Conservation (phyloP, 2,888 invertebrate species). For the Tenthredo notha region DNA sequence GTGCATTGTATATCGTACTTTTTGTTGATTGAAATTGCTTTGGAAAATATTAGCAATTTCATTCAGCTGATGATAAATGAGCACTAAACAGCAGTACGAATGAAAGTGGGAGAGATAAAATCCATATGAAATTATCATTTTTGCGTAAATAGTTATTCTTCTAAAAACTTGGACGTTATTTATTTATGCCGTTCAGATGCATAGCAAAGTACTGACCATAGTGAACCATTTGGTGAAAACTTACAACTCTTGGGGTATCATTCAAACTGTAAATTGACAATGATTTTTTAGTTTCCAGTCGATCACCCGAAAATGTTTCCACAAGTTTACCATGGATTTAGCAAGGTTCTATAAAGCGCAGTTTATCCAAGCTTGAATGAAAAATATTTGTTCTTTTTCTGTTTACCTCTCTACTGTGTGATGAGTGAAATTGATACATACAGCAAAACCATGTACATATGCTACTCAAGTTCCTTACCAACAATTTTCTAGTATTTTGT, state of each 20-base stretch:
- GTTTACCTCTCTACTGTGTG: not conserved
- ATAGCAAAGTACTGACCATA: not conserved
- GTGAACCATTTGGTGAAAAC: not conserved
- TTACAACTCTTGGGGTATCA: not conserved
- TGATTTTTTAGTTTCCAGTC: not conserved
- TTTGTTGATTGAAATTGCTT: not conserved
- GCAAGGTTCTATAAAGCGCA: not conserved
- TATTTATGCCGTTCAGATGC: not conserved
- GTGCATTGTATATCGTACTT: not conserved
- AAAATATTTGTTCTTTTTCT: not conserved
- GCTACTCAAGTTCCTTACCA: constrained; percentile 35
- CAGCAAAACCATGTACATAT: constrained; percentile 15
- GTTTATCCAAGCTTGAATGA: not conserved
- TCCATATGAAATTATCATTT: not conserved
- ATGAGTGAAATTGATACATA: constrained; percentile 15
- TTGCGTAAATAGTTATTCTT: not conserved
- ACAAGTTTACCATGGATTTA: not conserved
- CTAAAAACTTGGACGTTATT: not conserved
- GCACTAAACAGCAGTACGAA: not conserved
- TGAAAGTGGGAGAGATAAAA: not conserved
- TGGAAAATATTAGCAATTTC: not conserved
- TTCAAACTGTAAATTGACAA: not conserved
- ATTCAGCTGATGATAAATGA: not conserved
- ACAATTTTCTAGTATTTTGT: not conserved
- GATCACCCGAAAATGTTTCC: not conserved